Percentiles rank a stretch among this genome's conserved stretches.
Conservation (phyloP, 2,113 vertebrate genomes). For the Siphamia tubifer region DNA sequence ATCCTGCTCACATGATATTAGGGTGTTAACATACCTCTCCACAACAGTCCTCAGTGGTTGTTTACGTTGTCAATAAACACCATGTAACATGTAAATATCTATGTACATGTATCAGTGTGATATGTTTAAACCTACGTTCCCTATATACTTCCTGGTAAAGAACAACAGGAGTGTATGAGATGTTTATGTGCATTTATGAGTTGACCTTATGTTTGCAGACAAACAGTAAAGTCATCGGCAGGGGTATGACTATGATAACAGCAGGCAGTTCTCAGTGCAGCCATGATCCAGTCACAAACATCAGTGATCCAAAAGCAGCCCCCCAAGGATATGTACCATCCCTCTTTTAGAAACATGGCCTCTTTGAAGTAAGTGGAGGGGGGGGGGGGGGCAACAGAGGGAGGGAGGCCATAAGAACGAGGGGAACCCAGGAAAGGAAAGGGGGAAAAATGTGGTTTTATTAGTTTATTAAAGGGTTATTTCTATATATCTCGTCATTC, state of each 20-base stretch:
- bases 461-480: not conserved
- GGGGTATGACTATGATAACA: not conserved
- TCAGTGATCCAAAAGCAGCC: not conserved
- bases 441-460: not conserved
- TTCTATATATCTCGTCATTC: not conserved
- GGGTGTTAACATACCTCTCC: not conserved
- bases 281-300: conserved; percentile 11
- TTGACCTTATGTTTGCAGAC: not conserved
- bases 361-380: conserved; percentile 50
- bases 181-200: not conserved
- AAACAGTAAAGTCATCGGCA: no score
- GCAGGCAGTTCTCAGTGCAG: not conserved
- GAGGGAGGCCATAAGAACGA: not conserved
- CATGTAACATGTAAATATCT: no score
- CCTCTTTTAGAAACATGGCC: conserved; percentile 48
- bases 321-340: conserved; percentile 2
- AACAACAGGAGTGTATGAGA: no score
- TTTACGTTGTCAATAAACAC: no score
- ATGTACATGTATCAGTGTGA: no score
- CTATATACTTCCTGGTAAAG: not conserved
- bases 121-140: not conserved
- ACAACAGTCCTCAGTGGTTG: no score
- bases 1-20: not conserved
- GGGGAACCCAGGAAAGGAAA: not conserved
- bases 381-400: not conserved